These are phyloP conservation scores for Hirundichthys speculiger DNA, from an alignment of 2,113 vertebrate species.

Conservation along the genomic window DNA sequence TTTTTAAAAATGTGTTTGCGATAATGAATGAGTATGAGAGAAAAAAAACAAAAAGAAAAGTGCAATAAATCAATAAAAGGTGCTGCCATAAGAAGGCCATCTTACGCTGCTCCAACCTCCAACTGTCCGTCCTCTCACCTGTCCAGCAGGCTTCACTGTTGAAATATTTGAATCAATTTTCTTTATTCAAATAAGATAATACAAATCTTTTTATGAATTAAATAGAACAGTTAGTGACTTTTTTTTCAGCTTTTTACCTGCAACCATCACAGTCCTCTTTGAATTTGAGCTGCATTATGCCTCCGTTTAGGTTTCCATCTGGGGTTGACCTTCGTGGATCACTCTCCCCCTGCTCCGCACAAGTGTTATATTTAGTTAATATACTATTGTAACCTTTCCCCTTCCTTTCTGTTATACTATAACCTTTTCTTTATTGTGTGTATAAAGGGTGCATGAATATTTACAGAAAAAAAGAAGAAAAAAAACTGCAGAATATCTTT, in stretches of 20 bases:
- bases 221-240: neutral
- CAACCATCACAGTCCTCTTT: too few relatives aligned
- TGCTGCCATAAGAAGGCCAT: too few relatives aligned
- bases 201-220: neutral
- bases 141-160: neutral
- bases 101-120: neutral
- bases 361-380: slow-evolving; percentile 28
- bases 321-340: neutral
- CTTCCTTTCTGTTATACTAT: slow-evolving; percentile 14
- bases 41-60: neutral
- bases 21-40: too few relatives aligned
- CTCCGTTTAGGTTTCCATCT: neutral
- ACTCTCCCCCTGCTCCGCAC: neutral
- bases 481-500: slow-evolving; percentile 1
- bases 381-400: neutral
- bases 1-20: neutral
- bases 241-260: too few relatives aligned
- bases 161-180: too few relatives aligned
- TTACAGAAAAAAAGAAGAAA: neutral
- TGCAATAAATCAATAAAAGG: too few relatives aligned
- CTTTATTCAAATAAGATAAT: neutral
- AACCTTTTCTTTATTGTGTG: neutral
- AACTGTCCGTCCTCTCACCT: neutral
- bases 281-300: too few relatives aligned
- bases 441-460: neutral